These are phyloP conservation scores for Podiceps cristatus DNA, from an alignment of 2,113 vertebrate genomes.

Conservation along the genomic window DNA sequence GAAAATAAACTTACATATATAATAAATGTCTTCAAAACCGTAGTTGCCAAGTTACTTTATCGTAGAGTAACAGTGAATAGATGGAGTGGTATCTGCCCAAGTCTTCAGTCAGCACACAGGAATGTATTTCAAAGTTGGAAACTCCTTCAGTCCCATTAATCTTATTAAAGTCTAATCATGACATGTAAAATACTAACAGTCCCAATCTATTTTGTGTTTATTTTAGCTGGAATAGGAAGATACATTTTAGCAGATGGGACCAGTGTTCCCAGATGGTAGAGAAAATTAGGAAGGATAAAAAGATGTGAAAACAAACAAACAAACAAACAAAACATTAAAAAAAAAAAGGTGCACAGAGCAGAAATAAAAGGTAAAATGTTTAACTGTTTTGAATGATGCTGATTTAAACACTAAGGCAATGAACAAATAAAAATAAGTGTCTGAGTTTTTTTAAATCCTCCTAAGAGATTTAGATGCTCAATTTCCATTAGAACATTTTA, in stretches of 20 bases:
- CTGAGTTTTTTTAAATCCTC: not conserved
- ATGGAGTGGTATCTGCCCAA: not conserved
- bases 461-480: slow-evolving; percentile 22
- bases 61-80: not conserved
- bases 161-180: slow-evolving; percentile 37
- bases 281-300: not conserved
- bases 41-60: not conserved
- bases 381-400: not conserved
- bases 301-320: not conserved
- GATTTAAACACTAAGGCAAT: not conserved
- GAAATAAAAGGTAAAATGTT: slow-evolving; percentile 1
- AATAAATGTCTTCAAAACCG: not conserved
- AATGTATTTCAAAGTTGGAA: slow-evolving; percentile 24
- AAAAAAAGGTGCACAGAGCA: not conserved
- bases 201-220: slow-evolving; percentile 4
- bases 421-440: slow-evolving; percentile 38
- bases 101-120: not conserved
- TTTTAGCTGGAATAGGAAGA: slow-evolving; percentile 26
- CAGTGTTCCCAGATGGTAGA: slow-evolving; percentile 3
- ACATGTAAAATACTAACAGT: slow-evolving; percentile 11
- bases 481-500: slow-evolving; percentile 19
- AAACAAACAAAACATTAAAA: no score
- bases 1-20: not conserved
- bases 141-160: slow-evolving; percentile 3
- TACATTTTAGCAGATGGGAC: slow-evolving; percentile 35